Evolutionary conservation across 2,113 vertebrate species (phyloP).

Genomic region (Clarias macrocephalus): DNA sequence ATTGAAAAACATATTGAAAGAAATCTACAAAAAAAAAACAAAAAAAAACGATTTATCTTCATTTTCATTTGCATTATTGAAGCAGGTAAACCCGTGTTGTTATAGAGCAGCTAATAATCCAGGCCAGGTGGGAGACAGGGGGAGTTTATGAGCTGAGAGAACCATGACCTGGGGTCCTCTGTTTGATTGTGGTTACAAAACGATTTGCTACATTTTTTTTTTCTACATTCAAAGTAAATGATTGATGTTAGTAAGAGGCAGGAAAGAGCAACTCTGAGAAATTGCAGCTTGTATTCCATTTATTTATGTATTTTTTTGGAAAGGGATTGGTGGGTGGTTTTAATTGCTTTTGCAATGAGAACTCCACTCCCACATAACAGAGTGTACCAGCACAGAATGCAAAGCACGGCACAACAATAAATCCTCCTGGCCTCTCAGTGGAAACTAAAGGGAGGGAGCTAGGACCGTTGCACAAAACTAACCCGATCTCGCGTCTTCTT

Average conservation of each 20-base stretch:
- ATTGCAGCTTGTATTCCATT: conserved; percentile 12
- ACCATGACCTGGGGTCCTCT: conserved; percentile 1
- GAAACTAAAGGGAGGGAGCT: conserved; percentile 57
- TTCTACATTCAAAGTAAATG: conserved; percentile 23
- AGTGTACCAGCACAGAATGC: conserved; percentile 68
- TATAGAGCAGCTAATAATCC: not conserved
- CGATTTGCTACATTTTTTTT: conserved; percentile 18
- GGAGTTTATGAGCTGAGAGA: conserved; percentile 20
- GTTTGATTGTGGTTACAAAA: conserved; percentile 6
- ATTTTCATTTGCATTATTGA: not conserved
- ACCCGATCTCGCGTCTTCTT: conserved; percentile 25
- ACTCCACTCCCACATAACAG: conserved; percentile 70
- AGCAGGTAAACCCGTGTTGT: not conserved
- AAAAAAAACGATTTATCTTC: not conserved
- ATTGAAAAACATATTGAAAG: no score
- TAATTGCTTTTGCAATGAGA: conserved; percentile 68
- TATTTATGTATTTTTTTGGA: conserved; percentile 40
- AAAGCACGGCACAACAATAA: conserved; percentile 67
- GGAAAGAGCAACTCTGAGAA: conserved; percentile 1
- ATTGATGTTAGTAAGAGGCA: conserved; percentile 15
- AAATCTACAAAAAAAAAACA: no score
- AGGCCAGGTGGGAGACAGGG: not conserved
- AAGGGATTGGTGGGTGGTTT: conserved; percentile 50
- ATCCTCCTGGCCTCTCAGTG: conserved; percentile 59
- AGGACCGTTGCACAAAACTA: not conserved